These are phyloP conservation scores for Scaptomyza tumidula DNA, from an alignment of 2,888 invertebrate genomes.

Conservation along the genomic window DNA sequence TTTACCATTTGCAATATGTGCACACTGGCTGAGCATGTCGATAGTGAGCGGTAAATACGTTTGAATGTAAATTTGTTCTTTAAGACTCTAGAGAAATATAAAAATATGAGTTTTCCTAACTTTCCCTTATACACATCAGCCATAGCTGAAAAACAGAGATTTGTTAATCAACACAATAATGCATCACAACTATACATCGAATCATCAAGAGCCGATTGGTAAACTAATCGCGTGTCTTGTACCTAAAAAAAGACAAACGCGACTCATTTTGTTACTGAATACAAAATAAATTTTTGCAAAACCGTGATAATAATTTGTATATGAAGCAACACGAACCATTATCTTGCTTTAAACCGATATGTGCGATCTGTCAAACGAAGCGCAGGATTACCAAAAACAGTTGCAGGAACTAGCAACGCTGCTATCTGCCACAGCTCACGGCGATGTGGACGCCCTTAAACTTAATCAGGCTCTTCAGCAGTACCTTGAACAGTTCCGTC, in stretches of 20 bases:
- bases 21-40: constrained; percentile 31
- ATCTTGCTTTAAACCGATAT: constrained; percentile 15
- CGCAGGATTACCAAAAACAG: constrained; percentile 35
- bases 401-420: constrained; percentile 53
- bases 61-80: not conserved
- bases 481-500: constrained; percentile 63
- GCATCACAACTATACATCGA: not conserved
- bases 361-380: constrained; percentile 28
- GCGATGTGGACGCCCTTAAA: constrained; percentile 64
- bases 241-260: constrained; percentile 19
- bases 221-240: constrained; percentile 6
- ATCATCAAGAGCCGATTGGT: constrained; percentile 19
- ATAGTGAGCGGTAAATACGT: constrained; percentile 9
- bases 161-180: not conserved
- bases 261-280: constrained; percentile 4
- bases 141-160: not conserved
- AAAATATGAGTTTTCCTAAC: not conserved
- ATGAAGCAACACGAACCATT: not conserved
- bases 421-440: constrained; percentile 22
- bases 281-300: not conserved
- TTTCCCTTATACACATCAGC: not conserved
- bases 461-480: constrained; percentile 76
- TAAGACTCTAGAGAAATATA: not conserved
- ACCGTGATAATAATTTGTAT: not conserved
- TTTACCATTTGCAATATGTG: constrained; percentile 5